These are phyloP conservation scores for Spodoptera litura DNA, from an alignment of 1,140 invertebrate species.

Conservation along the genomic window DNA sequence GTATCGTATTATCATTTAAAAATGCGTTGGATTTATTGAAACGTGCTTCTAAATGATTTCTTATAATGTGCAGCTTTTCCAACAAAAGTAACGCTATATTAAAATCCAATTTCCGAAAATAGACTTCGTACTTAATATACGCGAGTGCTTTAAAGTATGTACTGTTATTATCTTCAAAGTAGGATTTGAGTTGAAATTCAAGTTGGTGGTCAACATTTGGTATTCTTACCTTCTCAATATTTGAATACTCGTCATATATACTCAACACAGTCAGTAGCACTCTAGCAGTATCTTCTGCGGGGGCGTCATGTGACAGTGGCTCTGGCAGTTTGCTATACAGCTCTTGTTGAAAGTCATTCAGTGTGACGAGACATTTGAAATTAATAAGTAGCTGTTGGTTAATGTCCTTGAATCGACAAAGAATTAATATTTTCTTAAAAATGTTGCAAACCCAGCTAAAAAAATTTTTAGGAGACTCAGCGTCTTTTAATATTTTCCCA, in stretches of 20 bases:
- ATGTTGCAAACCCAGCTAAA: no score
- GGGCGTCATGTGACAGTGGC: background rate
- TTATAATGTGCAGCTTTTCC: background rate
- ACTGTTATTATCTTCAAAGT: background rate
- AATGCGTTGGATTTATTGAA: background rate
- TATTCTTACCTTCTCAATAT: constrained; percentile 7
- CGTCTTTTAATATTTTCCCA: background rate
- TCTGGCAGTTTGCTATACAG: background rate
- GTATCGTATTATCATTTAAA: background rate
- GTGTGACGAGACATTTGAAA: background rate
- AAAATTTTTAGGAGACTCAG: no score
- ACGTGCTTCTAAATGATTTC: background rate
- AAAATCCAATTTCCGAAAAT: constrained; percentile 17
- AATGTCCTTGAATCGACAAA: no score
- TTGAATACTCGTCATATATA: constrained; percentile 4
- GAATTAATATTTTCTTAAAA: no score
- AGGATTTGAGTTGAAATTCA: background rate
- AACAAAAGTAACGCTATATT: constrained; percentile 9
- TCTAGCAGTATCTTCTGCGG: background rate
- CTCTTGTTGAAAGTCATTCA: constrained; percentile 6
- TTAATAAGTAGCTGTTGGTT: background rate
- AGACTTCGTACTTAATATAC: constrained; percentile 4
- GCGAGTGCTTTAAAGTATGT: background rate
- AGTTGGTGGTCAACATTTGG: background rate
- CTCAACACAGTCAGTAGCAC: background rate